Evolutionary conservation across 2,888 invertebrate species (phyloP), one percentile per base, ranked within the genome.

Genomic region (Nephrotoma guestfalica): DNA sequence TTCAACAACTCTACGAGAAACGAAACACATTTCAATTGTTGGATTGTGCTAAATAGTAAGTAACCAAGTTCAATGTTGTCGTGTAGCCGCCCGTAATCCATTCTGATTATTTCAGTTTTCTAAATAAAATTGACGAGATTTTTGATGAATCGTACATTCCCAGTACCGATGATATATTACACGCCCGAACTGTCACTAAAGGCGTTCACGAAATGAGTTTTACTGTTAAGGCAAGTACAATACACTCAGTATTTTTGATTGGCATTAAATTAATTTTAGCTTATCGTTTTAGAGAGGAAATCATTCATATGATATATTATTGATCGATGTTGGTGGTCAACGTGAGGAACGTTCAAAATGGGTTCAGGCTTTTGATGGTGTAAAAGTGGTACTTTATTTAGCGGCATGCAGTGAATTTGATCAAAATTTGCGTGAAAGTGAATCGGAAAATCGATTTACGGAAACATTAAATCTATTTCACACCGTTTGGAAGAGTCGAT

Each of bases 301-400:
- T 6, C 95, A 96, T 89, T 93, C 94, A 41, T 96, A 96, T 89
- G 95, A 95, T 9, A 30, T 71, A 30, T 11, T 71, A 93, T 96
- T 97, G 94, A 96, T 94, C 89, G 97, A 97, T 89, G 97, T 97
- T 0, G 97, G 97, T 0, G 97, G 97, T 0, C 97, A 97, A 90
- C 92, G 95, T 87, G 96, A 96, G 9, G 95, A 96, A 89, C 92
- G 96, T 87, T 95, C 95, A 88, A 96, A 96, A 90, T 97, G 97
- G 97, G 15, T 41, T 88, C 95, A 95, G 93, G 96, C 95, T 0
- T 97, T 97, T 89, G 96, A 96, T 90, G 96, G 96, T 4, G 96
- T 96, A 88, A 94, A 96, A 88, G 96, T 96, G 0, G 95, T 97
- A 85, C 93, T 97, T 90, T 97, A 96, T 90, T 90, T 97, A 87